Evolutionary conservation across 2,113 vertebrate genomes (phyloP).

Genomic region (Zootoca vivipara): DNA sequence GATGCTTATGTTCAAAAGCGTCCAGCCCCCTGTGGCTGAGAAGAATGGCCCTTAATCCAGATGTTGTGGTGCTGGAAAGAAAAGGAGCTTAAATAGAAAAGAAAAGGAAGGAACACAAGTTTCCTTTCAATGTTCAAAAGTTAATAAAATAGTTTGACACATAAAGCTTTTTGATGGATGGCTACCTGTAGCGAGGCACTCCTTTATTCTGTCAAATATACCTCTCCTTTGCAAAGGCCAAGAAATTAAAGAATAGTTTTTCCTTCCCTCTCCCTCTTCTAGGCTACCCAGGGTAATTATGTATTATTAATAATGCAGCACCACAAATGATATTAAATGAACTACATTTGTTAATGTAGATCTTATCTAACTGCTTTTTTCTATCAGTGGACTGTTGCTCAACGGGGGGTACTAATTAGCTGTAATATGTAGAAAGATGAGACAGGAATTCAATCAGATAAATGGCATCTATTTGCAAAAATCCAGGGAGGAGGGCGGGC

Average conservation of each 20-base stretch:
- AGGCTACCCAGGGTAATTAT: constrained; percentile 79
- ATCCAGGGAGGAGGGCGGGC: constrained; percentile 68
- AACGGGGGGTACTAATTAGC: constrained; percentile 85
- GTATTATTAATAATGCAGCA: constrained; percentile 87
- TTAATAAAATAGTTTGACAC: constrained; percentile 65
- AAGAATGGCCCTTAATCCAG: background rate
- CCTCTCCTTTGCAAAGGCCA: constrained; percentile 73
- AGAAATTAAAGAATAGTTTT: constrained; percentile 80
- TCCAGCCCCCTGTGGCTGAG: background rate
- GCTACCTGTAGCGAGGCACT: constrained; percentile 44
- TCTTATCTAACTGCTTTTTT: constrained; percentile 85
- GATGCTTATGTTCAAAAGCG: background rate
- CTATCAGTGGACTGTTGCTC: constrained; percentile 81
- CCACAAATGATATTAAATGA: constrained; percentile 88
- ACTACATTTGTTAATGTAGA: constrained; percentile 87
- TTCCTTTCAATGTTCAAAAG: constrained; percentile 27
- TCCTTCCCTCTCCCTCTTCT: constrained; percentile 67
- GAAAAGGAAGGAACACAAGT: constrained; percentile 28
- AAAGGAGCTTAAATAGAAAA: background rate
- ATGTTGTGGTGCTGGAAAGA: background rate
- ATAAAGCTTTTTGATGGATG: constrained; percentile 60
- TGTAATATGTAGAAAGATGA: constrained; percentile 80
- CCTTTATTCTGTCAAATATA: constrained; percentile 63
- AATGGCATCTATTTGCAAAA: constrained; percentile 79
- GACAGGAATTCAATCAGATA: constrained; percentile 83